Base-by-base conservation (phyloP, 2,113 vertebrate genomes). In the Dipodomys spectabilis region DNA sequence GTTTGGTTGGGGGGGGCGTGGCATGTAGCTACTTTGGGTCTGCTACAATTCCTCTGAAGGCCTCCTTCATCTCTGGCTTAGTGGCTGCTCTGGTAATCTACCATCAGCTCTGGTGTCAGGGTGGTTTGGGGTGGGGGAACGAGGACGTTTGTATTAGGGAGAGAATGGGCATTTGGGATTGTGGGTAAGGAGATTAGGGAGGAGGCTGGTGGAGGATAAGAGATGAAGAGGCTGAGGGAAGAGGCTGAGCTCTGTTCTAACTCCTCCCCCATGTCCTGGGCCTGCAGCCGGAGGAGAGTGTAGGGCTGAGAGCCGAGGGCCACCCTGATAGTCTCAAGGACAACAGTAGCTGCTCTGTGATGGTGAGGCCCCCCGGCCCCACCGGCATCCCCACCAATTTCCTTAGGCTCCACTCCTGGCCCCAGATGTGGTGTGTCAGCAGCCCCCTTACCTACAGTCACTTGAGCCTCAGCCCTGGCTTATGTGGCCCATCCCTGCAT, bases 311-410 rank as follows among this genome's bases (percentile, higher is more conserved):
- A 96, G 96, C 98, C 20, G 98, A 98, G 94, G 97, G 97, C 94
- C 89, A 97, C 74, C 97, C 98, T 0, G 98, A 98, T 96, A 98
- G 98, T 95, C 88, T 97, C 73, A 97, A 98, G 80, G 99, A 98
- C 94, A 98, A 97, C 98, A 99, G 99, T 97, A 97, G 98, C 89
- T 97, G 98, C 93, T 99, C 99, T 6, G 97, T 99, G 64, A 98
- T 98, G 98, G 99, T 99, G 98, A 99, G 98, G 91, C 95, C 95
- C 95, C 95, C 93, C 92, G 94, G 96, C 94, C 96, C 95, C 95
- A 92, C 94, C 65, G 39, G 86, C 32, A 16, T 78, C 94, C 96
- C 94, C 53, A 82, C 60, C 20, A 65, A 32, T 72, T 49, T 90
- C 72, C 92, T 94, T 57, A 44, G 92, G 82, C 84, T 91, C 83